Conservation (phyloP, 2,797 vertebrate species). For the Alauda arvensis region DNA sequence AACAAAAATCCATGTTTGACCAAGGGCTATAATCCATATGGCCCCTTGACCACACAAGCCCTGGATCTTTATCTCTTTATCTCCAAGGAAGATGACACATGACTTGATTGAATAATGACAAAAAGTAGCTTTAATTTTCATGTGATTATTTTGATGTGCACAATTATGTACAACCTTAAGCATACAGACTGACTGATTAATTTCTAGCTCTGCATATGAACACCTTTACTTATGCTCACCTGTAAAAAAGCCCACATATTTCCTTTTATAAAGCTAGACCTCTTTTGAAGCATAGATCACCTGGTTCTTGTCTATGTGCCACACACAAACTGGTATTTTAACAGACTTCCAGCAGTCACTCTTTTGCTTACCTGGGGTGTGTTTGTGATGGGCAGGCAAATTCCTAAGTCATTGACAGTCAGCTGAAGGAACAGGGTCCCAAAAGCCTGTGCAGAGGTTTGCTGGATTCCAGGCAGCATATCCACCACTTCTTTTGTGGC, state of each 20-base stretch:
- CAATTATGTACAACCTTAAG: background rate
- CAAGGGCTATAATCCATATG: background rate
- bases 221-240: background rate
- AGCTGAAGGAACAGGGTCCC: constrained; percentile 97
- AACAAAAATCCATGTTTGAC: background rate
- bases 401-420: constrained; percentile 96
- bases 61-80: background rate
- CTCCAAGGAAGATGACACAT: background rate
- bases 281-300: background rate
- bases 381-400: constrained; percentile 94
- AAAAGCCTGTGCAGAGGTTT: constrained; percentile 95
- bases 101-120: background rate
- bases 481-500: constrained; percentile 98
- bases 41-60: background rate
- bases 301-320: background rate
- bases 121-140: background rate
- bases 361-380: constrained; percentile 70
- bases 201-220: background rate
- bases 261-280: background rate
- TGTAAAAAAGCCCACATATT: background rate
- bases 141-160: background rate
- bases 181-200: background rate
- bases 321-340: background rate
- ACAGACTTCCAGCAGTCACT: fast-evolving
- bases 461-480: constrained; percentile 95